Evolutionary conservation across 2,888 invertebrate species (phyloP).

Genomic region (Sinhomidia bicolor): DNA sequence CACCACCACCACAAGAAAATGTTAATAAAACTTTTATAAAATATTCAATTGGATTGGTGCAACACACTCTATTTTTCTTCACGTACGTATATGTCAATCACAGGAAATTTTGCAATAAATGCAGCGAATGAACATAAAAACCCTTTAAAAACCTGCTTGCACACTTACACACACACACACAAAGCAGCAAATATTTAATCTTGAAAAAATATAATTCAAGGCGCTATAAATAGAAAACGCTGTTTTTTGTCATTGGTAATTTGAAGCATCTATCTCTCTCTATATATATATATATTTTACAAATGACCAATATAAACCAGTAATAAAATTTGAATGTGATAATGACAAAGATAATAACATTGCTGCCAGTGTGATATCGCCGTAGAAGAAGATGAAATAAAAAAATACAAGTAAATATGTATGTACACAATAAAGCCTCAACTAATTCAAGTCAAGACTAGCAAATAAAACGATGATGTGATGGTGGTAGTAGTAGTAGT

Average conservation of each 20-base stretch:
- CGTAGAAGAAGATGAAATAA: neutral
- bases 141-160: too few relatives aligned
- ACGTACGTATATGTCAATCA: too few relatives aligned
- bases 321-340: constrained; percentile 25
- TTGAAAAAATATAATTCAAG: neutral
- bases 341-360: neutral
- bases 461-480: neutral
- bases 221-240: neutral
- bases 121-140: neutral
- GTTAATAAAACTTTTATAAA: too few relatives aligned
- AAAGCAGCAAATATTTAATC: neutral
- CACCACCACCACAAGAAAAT: neutral
- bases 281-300: too few relatives aligned
- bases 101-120: neutral
- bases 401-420: too few relatives aligned
- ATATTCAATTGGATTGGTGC: too few relatives aligned
- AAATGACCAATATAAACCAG: too few relatives aligned
- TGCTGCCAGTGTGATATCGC: neutral
- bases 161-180: too few relatives aligned
- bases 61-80: too few relatives aligned
- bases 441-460: neutral
- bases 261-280: too few relatives aligned
- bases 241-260: constrained; percentile 8
- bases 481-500: neutral
- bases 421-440: too few relatives aligned